Evolutionary conservation across 1,140 invertebrate species (phyloP).

Genomic region (Watersipora subatra): DNA sequence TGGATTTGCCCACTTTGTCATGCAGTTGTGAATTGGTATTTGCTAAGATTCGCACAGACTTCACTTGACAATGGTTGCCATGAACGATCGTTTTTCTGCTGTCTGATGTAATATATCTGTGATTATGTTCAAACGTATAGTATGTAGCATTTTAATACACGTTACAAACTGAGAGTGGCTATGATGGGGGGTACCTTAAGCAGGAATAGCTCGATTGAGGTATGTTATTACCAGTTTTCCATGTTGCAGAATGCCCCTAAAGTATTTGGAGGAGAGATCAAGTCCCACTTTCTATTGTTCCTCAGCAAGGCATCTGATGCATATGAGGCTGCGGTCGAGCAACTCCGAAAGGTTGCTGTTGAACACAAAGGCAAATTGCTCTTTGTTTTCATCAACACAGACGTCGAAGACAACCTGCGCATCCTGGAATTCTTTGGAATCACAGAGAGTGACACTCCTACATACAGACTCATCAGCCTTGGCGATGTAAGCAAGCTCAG

Average conservation of each 20-base stretch:
- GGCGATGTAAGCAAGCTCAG: constrained; percentile 54
- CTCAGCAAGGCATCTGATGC: constrained; percentile 65
- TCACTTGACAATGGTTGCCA: too few species aligned
- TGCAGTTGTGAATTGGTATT: too few species aligned
- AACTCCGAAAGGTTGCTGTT: constrained; percentile 55
- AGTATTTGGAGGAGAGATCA: constrained; percentile 95
- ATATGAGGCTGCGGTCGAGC: constrained; percentile 55
- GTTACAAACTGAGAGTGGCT: too few species aligned
- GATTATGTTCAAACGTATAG: too few species aligned
- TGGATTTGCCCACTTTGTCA: too few species aligned
- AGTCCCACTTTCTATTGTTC: constrained; percentile 88
- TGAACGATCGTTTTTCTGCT: too few species aligned
- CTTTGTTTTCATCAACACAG: constrained; percentile 87
- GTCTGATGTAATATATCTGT: too few species aligned
- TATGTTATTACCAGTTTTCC: too few species aligned
- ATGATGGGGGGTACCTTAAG: too few species aligned
- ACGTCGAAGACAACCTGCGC: constrained; percentile 86
- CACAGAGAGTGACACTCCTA: constrained; percentile 78
- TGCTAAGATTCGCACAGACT: too few species aligned
- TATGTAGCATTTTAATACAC: too few species aligned
- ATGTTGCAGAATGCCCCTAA: constrained; percentile 67
- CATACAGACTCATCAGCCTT: constrained; percentile 79
- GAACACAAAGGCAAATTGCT: constrained; percentile 78
- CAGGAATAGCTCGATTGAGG: too few species aligned
- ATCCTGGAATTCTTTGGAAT: constrained; percentile 99